Evolutionary conservation across 2,888 invertebrate species (phyloP), one percentile per base, ranked within the genome.

Genomic region (Hybos culiciformis): DNA sequence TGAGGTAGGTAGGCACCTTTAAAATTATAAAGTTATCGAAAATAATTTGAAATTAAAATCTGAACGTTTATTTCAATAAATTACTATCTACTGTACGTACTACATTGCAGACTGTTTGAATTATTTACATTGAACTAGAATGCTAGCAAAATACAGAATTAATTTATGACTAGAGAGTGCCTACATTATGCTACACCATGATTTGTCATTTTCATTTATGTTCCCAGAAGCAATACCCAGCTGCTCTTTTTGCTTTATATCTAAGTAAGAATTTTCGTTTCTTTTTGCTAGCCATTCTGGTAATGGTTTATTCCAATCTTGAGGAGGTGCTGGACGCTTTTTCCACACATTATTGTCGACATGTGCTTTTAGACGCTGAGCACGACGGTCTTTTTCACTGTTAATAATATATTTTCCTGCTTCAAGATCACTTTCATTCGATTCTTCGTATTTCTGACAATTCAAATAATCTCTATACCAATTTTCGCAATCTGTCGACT

Each of bases 401-500:
- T 72, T 63, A 37, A 91, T 70, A 43, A 92, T 51, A 12, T 74
- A 69, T 47, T 71, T 65, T 41, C 74, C 80, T 47, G 85, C 80
- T 55, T 73, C 71, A 0, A 69, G 45, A 61, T 85, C 57, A 20
- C 59, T 78, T 38, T 73, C 66, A 6, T 70, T 63, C 0, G 62
- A 62, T 1, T 74, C 67, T 42, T 70, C 65, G 75, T 80, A 91
- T 57, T 73, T 72, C 41, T 71, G 62, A 60, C 91, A 91, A 58
- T 83, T 85, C 4, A 77, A 60, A 53, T 76, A 78, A 62, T 91
- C 88, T 42, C 68, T 71, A 54, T 82, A 75, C 90, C 90, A 91
- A 52, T 80, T 78, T 4, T 70, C 69, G 58, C 92, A 93, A 58
- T 91, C 82, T 7, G 73, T 42, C 1, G 68, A 62, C 56, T 82